A percentile compares a stretch with the other conserved stretches of the same genome.
Conservation (phyloP, 2,797 vertebrate genomes). For the Tadarida brasiliensis region DNA sequence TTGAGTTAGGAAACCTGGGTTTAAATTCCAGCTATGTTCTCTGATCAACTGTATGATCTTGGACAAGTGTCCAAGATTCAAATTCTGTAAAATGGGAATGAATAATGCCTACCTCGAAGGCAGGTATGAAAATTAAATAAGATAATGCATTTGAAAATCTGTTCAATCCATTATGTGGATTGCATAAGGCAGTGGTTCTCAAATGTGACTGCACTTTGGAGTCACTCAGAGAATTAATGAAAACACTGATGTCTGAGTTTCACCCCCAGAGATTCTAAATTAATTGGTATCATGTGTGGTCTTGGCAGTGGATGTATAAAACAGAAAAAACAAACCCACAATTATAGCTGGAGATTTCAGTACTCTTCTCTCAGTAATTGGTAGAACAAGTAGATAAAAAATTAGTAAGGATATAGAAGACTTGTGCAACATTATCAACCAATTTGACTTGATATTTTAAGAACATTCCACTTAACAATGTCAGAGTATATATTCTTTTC, state of each 20-base stretch:
- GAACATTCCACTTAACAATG: not conserved
- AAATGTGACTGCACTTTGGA: not conserved
- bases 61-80: not conserved
- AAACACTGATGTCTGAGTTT: not conserved
- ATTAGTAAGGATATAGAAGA: not conserved
- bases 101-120: not conserved
- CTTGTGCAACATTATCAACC: not conserved
- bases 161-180: not conserved
- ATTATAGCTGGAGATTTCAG: constrained; percentile 36
- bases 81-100: constrained; percentile 9
- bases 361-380: not conserved
- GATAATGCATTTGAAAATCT: constrained; percentile 2
- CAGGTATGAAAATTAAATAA: not conserved
- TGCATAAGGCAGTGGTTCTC: not conserved
- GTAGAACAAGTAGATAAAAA: not conserved
- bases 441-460: constrained; percentile 5
- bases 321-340: constrained; percentile 26
- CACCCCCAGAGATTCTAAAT: not conserved
- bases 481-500: constrained; percentile 16
- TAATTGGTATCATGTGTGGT: not conserved
- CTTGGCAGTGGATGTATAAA: not conserved
- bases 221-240: not conserved
- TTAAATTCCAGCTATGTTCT: not conserved
- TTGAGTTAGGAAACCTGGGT: constrained; percentile 15
- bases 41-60: not conserved